phyloP scores from a whole-genome alignment of 2,113 vertebrate species.

The Chloebia gouldiae region DNA sequence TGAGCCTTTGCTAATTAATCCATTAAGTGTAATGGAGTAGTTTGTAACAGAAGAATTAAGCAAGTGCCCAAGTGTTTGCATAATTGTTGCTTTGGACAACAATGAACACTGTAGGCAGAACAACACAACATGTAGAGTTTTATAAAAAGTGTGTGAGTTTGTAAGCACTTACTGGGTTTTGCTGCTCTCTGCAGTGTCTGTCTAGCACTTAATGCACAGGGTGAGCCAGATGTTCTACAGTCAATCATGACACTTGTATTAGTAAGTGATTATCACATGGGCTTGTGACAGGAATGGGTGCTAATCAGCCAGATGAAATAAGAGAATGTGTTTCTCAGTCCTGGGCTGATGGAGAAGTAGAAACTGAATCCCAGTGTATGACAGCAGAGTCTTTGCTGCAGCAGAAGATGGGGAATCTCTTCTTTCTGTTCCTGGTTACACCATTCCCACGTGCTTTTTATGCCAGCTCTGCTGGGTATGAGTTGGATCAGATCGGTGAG shows the following conservation, averaged over 20 bases:
- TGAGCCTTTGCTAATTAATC: conserved; percentile 2
- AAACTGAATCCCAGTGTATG: not conserved
- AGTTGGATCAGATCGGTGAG: not conserved
- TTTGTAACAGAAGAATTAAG: conserved; percentile 34
- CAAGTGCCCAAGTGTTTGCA: not conserved
- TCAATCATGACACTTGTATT: not conserved
- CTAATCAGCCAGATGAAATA: not conserved
- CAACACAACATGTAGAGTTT: not conserved
- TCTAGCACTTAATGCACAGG: not conserved
- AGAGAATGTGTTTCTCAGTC: not conserved
- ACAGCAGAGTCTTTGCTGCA: not conserved
- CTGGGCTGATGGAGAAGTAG: not conserved
- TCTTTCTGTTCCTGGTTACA: not conserved
- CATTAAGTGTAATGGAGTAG: not conserved
- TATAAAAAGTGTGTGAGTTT: not conserved
- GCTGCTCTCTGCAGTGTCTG: not conserved
- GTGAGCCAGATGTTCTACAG: not conserved
- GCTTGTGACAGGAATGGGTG: not conserved
- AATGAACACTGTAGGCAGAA: not conserved
- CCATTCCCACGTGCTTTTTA: fast-evolving
- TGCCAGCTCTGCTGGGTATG: not conserved
- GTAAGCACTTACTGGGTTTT: not conserved
- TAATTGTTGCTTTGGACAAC: conserved; percentile 13
- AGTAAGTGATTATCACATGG: not conserved
- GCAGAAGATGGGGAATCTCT: not conserved